Conservation (phyloP, 2,888 invertebrate genomes). For the Elysia crispata region DNA sequence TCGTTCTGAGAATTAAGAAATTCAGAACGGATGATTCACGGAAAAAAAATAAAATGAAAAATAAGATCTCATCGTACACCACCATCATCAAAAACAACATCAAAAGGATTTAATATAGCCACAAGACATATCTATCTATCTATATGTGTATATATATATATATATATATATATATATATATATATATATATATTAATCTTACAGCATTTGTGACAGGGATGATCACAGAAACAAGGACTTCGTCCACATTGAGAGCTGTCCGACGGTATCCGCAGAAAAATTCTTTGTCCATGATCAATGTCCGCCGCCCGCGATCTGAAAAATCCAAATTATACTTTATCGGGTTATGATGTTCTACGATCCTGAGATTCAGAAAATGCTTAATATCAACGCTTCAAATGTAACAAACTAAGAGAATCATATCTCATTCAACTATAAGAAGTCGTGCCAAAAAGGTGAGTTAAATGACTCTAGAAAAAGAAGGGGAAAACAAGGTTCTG, state of each 20-base stretch:
- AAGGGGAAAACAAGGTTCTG: no score
- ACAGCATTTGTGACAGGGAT: slow-evolving; percentile 83
- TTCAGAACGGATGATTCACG: not conserved
- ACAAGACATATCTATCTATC: not conserved
- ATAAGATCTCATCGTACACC: not conserved
- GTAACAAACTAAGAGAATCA: no score
- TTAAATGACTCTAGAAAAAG: no score
- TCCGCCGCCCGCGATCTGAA: slow-evolving; percentile 61
- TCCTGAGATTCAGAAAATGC: no score
- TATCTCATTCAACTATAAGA: no score
- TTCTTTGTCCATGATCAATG: slow-evolving; percentile 83
- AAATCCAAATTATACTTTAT: slow-evolving; percentile 5
- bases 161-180: no score
- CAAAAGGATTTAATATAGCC: not conserved
- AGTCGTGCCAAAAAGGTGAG: no score
- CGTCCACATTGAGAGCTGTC: slow-evolving; percentile 85
- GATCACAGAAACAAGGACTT: slow-evolving; percentile 88
- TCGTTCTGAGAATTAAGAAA: slow-evolving; percentile 72
- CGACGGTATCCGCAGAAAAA: slow-evolving; percentile 93
- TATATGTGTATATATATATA: no score
- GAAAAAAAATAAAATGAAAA: not conserved
- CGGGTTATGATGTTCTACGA: no score
- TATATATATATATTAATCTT: not conserved
- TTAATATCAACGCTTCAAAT: no score
- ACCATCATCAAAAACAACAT: not conserved